Evolutionary conservation across 2,797 vertebrate species (phyloP).

Genomic region (Poecilia gillii): DNA sequence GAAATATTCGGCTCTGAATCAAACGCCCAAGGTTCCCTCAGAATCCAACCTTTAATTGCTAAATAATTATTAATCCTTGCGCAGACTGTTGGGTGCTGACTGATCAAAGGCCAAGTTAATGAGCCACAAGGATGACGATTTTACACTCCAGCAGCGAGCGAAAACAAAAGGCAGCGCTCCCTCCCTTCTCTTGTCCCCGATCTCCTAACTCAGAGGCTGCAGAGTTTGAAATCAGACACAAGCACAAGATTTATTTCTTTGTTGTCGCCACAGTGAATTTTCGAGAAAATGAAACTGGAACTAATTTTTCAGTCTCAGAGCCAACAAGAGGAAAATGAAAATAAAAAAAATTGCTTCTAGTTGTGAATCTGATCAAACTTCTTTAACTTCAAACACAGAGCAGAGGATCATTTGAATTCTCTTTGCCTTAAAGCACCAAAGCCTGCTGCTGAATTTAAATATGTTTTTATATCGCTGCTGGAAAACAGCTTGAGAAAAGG

Average conservation of each 20-base stretch:
- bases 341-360: constrained; percentile 28
- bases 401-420: background rate
- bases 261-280: constrained; percentile 58
- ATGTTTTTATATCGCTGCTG: background rate
- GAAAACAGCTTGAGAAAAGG: background rate
- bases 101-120: constrained; percentile 77
- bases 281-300: constrained; percentile 56
- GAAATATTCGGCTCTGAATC: constrained; percentile 59
- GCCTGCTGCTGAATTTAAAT: constrained; percentile 18
- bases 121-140: constrained; percentile 70
- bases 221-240: constrained; percentile 55
- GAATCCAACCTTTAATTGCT: constrained; percentile 78
- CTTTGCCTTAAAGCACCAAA: constrained; percentile 5
- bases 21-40: constrained; percentile 64
- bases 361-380: constrained; percentile 47
- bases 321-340: constrained; percentile 23
- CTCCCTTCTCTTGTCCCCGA: constrained; percentile 48
- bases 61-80: constrained; percentile 77
- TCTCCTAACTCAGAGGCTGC: constrained; percentile 27
- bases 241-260: constrained; percentile 43
- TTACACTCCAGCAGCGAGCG: constrained; percentile 64
- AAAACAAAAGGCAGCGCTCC: constrained; percentile 52
- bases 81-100: constrained; percentile 62
- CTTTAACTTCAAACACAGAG: constrained; percentile 29
- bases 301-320: constrained; percentile 39